Base-by-base conservation (phyloP, 2,797 vertebrate genomes). In the Siniperca undulata region DNA sequence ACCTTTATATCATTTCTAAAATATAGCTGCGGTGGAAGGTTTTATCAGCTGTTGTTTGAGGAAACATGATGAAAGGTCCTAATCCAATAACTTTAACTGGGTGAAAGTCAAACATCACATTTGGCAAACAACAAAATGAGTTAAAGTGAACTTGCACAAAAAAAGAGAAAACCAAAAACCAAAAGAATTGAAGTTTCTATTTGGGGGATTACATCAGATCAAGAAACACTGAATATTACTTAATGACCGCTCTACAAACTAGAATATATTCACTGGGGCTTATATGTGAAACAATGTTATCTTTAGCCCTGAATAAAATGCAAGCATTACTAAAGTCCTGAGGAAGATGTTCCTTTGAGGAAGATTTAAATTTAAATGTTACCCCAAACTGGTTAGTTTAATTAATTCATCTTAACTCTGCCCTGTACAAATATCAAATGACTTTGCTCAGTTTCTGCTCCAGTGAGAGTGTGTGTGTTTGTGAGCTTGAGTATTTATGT, bases 371-470 rank as follows among this genome's bases (percentile, higher is more conserved):
- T 87, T 84, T 80, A 75, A 90, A 88, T 61, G 48, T 73, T 85
- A 79, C 77, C 65, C 50, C 34, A 80, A 81, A 89, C 70, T 77
- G 50, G 38, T 78, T 72, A 16, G 44, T 86, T 80, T 84, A 86
- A 92, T 90, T 81, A 80, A 90, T 88, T 87, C 46, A 76, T 88
- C 80, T 76, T 79, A 80, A 74, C 56, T 83, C 69, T 87, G 75
- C 68, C 53, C 67, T 52, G 58, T 73, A 73, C 77, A 86, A 89
- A 91, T 80, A 81, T 80, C 64, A 84, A 86, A 90, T 68, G 67
- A 88, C 82, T 85, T 62, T 87, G 69, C 73, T 84, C 30, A 30
- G 24, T 90, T 84, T 86, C 68, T 86, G 48, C 71, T 75, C 59
- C n/a, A 36, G 24, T 61, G 67, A 59, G 5, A 59, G 59, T 44